These are phyloP conservation scores for Aphelocoma californica DNA, from an alignment of 2,797 vertebrate genomes.

Conservation along the genomic window DNA sequence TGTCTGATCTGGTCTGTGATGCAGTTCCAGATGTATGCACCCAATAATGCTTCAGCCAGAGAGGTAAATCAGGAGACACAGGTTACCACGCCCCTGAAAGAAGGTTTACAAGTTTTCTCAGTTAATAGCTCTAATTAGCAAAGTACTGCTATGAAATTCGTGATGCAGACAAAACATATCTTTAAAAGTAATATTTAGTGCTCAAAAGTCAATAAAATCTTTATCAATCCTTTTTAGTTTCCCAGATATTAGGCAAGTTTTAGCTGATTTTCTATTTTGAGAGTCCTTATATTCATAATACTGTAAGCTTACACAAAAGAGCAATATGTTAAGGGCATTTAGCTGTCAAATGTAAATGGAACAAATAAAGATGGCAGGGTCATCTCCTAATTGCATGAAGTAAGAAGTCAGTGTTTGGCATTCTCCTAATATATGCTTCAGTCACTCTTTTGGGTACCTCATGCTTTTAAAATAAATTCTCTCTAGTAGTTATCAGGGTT, in stretches of 20 bases:
- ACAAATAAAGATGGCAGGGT: neutral
- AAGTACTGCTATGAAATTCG: neutral
- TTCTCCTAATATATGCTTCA: neutral
- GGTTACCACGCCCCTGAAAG: too few relatives aligned
- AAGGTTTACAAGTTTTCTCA: neutral
- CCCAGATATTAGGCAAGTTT: neutral
- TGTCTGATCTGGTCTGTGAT: neutral
- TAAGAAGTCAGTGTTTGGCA: neutral
- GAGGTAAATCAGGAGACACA: neutral
- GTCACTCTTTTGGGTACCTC: neutral
- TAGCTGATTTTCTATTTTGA: neutral
- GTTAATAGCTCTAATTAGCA: neutral
- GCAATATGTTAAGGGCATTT: neutral
- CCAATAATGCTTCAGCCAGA: neutral
- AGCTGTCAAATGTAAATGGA: neutral
- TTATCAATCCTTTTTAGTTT: neutral
- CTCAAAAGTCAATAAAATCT: neutral
- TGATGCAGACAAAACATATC: neutral
- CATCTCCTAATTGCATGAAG: neutral
- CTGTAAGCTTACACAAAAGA: neutral
- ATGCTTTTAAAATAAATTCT: conserved; percentile 6
- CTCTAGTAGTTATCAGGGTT: neutral
- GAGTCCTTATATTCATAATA: neutral
- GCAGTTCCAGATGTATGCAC: neutral
- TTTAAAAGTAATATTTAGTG: neutral